Conservation (phyloP, 2,113 vertebrate species). For the Lycaon pictus region DNA sequence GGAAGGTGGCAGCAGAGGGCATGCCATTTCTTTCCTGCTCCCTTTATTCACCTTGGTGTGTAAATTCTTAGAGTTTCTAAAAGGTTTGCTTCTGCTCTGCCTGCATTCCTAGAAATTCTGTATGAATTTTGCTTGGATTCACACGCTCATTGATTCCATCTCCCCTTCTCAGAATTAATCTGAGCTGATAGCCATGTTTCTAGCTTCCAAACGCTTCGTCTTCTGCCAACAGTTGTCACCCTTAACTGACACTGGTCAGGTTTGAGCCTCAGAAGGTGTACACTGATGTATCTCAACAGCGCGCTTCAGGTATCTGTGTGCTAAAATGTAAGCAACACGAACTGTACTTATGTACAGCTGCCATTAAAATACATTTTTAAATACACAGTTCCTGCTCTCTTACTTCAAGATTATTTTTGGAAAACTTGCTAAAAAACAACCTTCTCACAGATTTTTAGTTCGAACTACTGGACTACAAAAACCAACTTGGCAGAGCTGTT, state of each 20-base stretch:
- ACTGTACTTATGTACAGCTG: conserved; percentile 68
- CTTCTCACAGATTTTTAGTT: conserved; percentile 68
- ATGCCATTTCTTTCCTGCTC: conserved; percentile 26
- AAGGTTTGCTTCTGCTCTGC: conserved; percentile 29
- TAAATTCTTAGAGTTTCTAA: conserved; percentile 60
- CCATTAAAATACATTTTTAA: conserved; percentile 63
- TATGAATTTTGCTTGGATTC: conserved; percentile 8
- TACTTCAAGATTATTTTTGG: conserved; percentile 69
- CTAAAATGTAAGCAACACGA: conserved; percentile 65
- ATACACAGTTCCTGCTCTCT: conserved; percentile 48
- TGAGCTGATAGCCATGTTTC: conserved; percentile 13
- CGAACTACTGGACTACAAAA: conserved; percentile 55
- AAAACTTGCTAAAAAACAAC: conserved; percentile 61
- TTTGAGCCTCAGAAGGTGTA: conserved; percentile 69
- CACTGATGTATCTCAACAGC: conserved; percentile 75
- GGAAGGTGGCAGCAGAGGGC: background rate
- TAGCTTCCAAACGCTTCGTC: conserved; percentile 38
- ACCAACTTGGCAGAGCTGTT: background rate
- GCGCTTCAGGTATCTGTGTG: conserved; percentile 52
- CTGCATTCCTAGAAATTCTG: conserved; percentile 50
- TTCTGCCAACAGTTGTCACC: background rate
- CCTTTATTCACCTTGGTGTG: conserved; percentile 51
- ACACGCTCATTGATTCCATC: background rate
- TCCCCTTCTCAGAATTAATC: background rate
- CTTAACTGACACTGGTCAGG: conserved; percentile 62